A percentile compares a stretch with the other conserved stretches of the same genome.
phyloP scores from a whole-genome alignment of 2,888 invertebrate genomes.

The Darwinula stevensoni region DNA sequence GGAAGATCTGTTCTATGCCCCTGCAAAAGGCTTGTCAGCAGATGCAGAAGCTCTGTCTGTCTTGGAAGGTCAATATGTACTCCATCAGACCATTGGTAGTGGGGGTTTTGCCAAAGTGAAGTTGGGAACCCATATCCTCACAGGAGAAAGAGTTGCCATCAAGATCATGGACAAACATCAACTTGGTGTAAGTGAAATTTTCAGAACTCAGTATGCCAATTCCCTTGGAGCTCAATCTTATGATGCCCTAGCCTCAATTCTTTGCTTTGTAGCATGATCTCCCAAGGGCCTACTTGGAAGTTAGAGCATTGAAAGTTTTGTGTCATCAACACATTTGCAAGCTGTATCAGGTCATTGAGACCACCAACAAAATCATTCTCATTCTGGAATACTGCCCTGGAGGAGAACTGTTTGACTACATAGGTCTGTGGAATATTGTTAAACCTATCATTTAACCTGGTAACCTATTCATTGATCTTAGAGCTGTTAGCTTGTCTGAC shows the following conservation, averaged over 20 bases:
- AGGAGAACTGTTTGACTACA: constrained; percentile 56
- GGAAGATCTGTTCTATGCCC: no score
- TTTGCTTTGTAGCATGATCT: constrained; percentile 28
- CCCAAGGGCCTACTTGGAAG: constrained; percentile 34
- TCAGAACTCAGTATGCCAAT: constrained; percentile 11
- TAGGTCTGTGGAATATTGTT: no score
- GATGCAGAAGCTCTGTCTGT: no score
- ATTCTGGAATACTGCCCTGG: constrained; percentile 55
- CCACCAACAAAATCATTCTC: constrained; percentile 37
- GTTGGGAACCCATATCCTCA: constrained; percentile 39
- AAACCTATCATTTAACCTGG: no score
- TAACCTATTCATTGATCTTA: no score
- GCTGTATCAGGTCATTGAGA: constrained; percentile 45
- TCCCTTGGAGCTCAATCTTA: not conserved
- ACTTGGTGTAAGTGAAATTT: constrained; percentile 25
- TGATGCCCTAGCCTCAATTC: constrained; percentile 4
- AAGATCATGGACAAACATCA: constrained; percentile 47
- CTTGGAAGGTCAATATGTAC: constrained; percentile 30
- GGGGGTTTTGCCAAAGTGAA: constrained; percentile 59
- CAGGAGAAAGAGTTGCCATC: constrained; percentile 48
- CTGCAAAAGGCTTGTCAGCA: no score
- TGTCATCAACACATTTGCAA: constrained; percentile 43
- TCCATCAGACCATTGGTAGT: constrained; percentile 36
- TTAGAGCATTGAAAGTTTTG: constrained; percentile 36
- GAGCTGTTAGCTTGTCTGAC: no score